Conservation (phyloP, 2,888 invertebrate species). For the Diaprepes abbreviatus region DNA sequence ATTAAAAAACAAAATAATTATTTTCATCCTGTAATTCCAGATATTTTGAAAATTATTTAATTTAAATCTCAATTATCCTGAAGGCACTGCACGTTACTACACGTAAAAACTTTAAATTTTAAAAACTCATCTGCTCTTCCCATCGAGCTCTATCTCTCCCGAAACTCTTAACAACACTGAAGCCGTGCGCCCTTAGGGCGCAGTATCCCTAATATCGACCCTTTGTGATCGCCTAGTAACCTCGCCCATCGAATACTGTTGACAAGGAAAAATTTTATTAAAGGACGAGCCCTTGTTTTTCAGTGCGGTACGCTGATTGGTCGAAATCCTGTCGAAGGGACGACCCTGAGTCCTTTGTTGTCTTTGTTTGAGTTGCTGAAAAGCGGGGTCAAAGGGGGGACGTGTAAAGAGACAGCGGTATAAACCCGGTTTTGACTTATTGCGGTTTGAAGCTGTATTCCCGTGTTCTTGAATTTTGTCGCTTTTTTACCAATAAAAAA, state of each 20-base stretch:
- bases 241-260: constrained; percentile 69
- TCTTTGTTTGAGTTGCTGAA: constrained; percentile 26
- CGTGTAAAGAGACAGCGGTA: constrained; percentile 3
- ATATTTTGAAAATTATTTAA: background rate
- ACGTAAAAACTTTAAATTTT: too few species aligned
- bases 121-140: background rate
- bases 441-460: constrained; percentile 7
- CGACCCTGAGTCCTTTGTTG: constrained; percentile 55
- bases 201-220: constrained; percentile 47
- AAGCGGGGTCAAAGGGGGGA: constrained; percentile 23
- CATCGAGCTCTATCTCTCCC: constrained; percentile 40
- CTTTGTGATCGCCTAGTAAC: constrained; percentile 29
- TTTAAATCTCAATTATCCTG: too few species aligned
- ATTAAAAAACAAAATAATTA: background rate
- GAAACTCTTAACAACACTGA: constrained; percentile 54
- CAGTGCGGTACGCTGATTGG: constrained; percentile 64
- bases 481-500: background rate
- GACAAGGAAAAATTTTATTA: constrained; percentile 63
- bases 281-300: constrained; percentile 74
- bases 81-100: background rate
- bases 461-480: constrained; percentile 6
- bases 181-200: constrained; percentile 40
- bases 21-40: background rate
- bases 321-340: constrained; percentile 48
- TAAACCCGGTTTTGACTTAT: constrained; percentile 27